Percentiles rank a stretch among this genome's conserved stretches.
Conservation (phyloP, 1,140 invertebrate species). For the Phymastichus coffea region DNA sequence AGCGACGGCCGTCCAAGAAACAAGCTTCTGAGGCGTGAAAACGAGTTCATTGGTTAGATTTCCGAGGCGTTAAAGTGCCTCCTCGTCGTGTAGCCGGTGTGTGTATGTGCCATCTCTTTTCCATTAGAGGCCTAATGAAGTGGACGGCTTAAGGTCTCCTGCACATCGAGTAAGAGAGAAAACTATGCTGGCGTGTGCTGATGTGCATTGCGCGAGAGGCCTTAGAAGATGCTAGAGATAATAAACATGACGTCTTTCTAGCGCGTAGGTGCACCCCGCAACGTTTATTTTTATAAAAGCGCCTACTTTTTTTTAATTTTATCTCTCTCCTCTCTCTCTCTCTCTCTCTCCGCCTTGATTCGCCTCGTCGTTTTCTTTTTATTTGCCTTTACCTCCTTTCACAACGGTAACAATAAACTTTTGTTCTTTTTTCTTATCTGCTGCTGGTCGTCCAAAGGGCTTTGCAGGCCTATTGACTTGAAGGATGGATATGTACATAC, state of each 20-base stretch:
- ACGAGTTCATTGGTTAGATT: constrained; percentile 52
- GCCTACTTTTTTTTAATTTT: constrained; percentile 6
- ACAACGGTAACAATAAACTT: too few relatives aligned
- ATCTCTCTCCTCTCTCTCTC: neutral
- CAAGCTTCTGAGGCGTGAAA: constrained; percentile 39
- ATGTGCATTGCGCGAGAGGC: neutral
- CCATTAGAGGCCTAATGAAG: constrained; percentile 47
- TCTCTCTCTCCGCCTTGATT: neutral
- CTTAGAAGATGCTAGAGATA: constrained; percentile 21
- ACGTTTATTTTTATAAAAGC: constrained; percentile 12
- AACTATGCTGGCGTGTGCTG: neutral
- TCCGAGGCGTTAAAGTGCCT: constrained; percentile 43
- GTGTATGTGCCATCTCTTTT: constrained; percentile 17
- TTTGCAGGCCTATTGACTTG: too few relatives aligned
- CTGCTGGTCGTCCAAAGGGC: too few relatives aligned
- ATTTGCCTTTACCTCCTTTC: too few relatives aligned
- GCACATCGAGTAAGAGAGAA: constrained; percentile 18
- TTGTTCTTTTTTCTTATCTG: too few relatives aligned
- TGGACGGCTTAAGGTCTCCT: constrained; percentile 38
- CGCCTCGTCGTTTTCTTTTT: too few relatives aligned
- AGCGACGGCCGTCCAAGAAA: constrained; percentile 30
- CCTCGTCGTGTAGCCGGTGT: neutral
- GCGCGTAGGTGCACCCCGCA: neutral
- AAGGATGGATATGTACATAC: too few relatives aligned
- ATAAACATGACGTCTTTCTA: constrained; percentile 23